These are phyloP conservation scores for Pyralis farinalis DNA, from an alignment of 2,888 invertebrate species.

Conservation along the genomic window DNA sequence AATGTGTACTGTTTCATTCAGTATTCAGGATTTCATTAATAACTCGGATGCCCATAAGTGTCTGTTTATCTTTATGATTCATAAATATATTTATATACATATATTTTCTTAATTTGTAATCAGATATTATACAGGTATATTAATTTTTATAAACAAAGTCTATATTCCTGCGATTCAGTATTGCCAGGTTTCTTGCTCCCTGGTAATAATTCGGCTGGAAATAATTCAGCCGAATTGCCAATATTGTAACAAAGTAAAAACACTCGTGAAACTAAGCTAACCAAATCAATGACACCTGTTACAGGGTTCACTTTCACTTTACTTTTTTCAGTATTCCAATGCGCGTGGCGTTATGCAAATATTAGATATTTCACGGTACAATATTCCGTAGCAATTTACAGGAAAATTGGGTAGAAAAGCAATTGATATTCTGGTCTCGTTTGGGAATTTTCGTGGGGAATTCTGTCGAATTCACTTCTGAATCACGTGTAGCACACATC, in stretches of 20 bases:
- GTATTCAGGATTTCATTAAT: too few species aligned
- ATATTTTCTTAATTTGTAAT: too few species aligned
- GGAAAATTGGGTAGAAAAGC: constrained; percentile 68
- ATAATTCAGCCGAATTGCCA: constrained; percentile 12
- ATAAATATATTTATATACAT: too few species aligned
- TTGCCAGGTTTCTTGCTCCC: too few species aligned
- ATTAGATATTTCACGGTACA: constrained; percentile 59
- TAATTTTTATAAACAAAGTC: too few species aligned
- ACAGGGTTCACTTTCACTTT: constrained; percentile 57
- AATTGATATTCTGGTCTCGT: constrained; percentile 74
- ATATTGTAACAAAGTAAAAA: constrained; percentile 13
- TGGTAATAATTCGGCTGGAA: neutral
- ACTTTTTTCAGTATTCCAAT: constrained; percentile 50
- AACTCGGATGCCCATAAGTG: too few species aligned
- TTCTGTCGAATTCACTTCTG: constrained; percentile 53
- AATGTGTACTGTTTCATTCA: too few species aligned
- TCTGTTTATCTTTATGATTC: too few species aligned
- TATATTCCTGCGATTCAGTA: too few species aligned
- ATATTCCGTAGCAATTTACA: constrained; percentile 68
- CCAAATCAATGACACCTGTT: constrained; percentile 64
- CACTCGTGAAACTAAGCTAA: constrained; percentile 37
- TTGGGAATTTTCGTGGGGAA: constrained; percentile 61
- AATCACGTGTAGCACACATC: constrained; percentile 31
- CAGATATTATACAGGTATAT: too few species aligned
- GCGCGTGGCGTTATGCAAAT: constrained; percentile 59